Conservation (phyloP, 2,113 vertebrate genomes). For the Psettodes erumei region DNA sequence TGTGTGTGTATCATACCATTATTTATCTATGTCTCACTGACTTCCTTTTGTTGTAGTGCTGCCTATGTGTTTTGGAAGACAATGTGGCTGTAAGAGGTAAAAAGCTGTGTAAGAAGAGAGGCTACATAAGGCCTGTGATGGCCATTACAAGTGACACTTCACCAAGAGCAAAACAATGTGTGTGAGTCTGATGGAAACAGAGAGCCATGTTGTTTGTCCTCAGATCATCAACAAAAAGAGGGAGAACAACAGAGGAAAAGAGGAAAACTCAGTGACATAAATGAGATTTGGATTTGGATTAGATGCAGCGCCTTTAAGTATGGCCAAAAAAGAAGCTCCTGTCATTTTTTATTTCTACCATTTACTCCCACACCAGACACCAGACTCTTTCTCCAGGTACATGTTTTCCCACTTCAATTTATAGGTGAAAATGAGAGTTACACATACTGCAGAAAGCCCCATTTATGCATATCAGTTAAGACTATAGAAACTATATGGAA, state of each 20-base stretch:
- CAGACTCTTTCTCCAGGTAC: too few relatives aligned
- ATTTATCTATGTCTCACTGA: neutral
- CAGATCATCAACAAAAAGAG: constrained; percentile 1
- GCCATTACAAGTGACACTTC: neutral
- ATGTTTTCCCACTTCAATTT: neutral
- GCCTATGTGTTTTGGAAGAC: neutral
- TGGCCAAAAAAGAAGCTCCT: too few relatives aligned
- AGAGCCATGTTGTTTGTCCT: neutral
- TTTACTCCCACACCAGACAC: too few relatives aligned
- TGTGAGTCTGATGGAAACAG: neutral
- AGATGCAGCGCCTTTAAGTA: too few relatives aligned
- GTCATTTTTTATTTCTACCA: too few relatives aligned
- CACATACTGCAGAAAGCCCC: too few relatives aligned
- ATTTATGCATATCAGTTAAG: neutral
- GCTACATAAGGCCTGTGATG: neutral
- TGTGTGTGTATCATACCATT: neutral
- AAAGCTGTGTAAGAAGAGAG: neutral
- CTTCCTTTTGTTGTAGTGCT: neutral
- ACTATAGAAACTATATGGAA: neutral
- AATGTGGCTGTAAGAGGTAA: neutral
- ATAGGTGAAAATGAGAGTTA: too few relatives aligned
- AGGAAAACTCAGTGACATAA: neutral
- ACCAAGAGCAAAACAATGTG: neutral
- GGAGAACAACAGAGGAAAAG: neutral
- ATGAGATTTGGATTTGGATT: too few relatives aligned